Evolutionary conservation across 2,797 vertebrate genomes (phyloP).

Genomic region (Chaetophractus vellerosus): DNA sequence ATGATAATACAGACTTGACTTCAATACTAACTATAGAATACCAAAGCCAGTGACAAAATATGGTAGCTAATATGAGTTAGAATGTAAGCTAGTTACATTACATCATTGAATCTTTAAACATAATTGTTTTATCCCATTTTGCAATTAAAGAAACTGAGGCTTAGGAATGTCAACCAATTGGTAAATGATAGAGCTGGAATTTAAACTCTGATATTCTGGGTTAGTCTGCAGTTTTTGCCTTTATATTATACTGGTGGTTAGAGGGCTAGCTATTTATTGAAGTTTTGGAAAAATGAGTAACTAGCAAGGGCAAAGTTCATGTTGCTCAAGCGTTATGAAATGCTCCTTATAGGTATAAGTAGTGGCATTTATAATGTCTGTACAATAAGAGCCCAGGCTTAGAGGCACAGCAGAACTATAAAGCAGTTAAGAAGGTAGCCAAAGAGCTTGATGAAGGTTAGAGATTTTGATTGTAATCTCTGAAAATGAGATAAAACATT

Average conservation of each 20-base stretch:
- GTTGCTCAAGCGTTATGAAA: background rate
- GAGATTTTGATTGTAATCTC: background rate
- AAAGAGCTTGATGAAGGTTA: background rate
- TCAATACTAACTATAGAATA: background rate
- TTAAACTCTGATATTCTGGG: background rate
- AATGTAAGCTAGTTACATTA: background rate
- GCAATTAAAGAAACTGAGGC: background rate
- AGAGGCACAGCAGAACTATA: background rate
- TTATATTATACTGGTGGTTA: background rate
- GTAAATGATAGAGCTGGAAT: background rate
- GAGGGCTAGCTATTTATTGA: background rate
- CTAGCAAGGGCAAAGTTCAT: background rate
- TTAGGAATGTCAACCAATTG: background rate
- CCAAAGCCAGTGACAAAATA: background rate
- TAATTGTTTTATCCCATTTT: background rate
- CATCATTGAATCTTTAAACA: background rate
- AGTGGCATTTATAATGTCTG: background rate
- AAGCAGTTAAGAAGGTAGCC: background rate
- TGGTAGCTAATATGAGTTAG: background rate
- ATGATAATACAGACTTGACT: background rate
- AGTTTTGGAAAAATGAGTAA: background rate
- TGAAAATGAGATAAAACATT: background rate
- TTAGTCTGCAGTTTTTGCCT: background rate
- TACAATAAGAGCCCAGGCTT: background rate
- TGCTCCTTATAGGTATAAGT: background rate